Conservation (phyloP, 2,888 invertebrate genomes). For the Lasioglossum lativentre region DNA sequence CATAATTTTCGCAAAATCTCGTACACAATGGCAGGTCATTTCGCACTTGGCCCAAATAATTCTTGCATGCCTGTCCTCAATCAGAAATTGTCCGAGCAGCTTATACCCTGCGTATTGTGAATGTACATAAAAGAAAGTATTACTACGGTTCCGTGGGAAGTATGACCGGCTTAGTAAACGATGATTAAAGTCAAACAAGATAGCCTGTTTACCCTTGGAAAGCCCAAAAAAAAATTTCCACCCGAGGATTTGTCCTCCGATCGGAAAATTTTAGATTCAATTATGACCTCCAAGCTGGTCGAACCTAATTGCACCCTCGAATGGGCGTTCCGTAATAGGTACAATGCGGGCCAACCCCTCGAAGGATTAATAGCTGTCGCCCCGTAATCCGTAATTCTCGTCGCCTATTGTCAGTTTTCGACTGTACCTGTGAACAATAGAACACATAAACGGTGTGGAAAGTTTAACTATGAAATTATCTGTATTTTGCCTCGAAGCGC, state of each 20-base stretch:
- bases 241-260: background rate
- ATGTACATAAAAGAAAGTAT: background rate
- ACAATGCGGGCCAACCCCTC: background rate
- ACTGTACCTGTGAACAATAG: background rate
- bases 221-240: conserved; percentile 24
- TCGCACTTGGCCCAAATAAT: background rate
- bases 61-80: background rate
- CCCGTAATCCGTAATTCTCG: background rate
- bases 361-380: background rate
- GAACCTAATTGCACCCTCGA: background rate
- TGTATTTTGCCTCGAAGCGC: background rate
- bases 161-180: background rate
- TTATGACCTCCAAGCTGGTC: background rate
- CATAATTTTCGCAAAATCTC: background rate
- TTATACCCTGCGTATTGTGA: background rate
- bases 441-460: background rate
- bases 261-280: background rate
- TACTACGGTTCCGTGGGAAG: background rate
- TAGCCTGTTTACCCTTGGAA: background rate
- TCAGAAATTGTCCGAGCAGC: background rate
- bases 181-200: conserved; percentile 10
- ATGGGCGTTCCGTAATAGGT: background rate
- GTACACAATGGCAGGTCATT: background rate
- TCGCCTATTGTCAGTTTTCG: background rate
- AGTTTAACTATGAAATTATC: background rate